Base-by-base conservation (phyloP, 2,113 vertebrate species). In the Hippocampus comes region DNA sequence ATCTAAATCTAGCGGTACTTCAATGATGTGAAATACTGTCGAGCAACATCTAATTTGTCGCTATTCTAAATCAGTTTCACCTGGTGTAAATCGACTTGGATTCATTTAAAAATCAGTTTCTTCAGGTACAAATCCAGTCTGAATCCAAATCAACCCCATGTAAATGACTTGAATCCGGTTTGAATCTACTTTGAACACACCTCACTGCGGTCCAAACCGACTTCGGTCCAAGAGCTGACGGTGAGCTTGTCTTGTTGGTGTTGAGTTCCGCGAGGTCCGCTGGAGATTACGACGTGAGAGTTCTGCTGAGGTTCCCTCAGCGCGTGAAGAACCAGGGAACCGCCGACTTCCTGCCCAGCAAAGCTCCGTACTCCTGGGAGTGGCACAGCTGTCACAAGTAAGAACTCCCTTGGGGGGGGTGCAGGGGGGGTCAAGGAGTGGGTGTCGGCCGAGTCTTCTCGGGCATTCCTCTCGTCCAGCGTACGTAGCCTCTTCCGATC, bases 321-420 rank as follows among this genome's bases (percentile, higher is more conserved):
- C 92, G 96, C 78, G 96, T 99, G 86, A 99, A 99, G 91, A 99
- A 99, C 72, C 97, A 99, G 92, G 97, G 97, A 30, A 97, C 95
- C 0, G 93, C 95, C 0, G 97, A 99, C 87, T 99, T 99, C 81
- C 90, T 98, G 74, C 96, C 97, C 81, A 98, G 94, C 75, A 92
- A 93, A 84, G 96, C 97, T 18, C 92, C 96, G 78, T 96, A 98
- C 17, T 91, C 96, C 68, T 99, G 97, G 97, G 96, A 99, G 84
- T 99, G 97, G 97, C 97, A 99, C 93, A 96, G 94, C 84, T 99
- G 97, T 89, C 97, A 99, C 72, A 94, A 96, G 97, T 99, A 91
- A 92, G 96, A 94, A 18, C 48, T 5, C 34, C 34, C 34, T 38
- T 38, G 34, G 4, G 30, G 30, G 5, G 0, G 5, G 25, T 25